phyloP scores from a whole-genome alignment of 2,113 vertebrate genomes.

The Ptyas mucosa region DNA sequence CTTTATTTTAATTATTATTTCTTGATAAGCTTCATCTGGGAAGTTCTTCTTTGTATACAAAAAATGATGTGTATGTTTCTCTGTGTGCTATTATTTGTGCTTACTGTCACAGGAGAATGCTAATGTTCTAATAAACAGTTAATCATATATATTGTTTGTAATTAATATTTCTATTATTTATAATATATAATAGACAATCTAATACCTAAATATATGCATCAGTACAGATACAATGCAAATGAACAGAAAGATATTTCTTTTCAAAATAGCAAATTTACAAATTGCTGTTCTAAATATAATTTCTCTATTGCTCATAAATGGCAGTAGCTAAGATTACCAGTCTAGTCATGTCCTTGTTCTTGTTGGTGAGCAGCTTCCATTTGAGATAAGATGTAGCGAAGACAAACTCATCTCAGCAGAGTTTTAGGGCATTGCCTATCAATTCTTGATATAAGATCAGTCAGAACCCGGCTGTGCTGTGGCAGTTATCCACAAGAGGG shows the following conservation, averaged over 20 bases:
- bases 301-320: constrained; percentile 45
- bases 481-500: constrained; percentile 55
- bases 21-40: neutral
- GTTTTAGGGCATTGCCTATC: constrained; percentile 51
- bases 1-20: neutral
- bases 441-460: constrained; percentile 57
- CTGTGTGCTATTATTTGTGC: neutral
- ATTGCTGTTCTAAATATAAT: constrained; percentile 37
- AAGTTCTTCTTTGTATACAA: neutral
- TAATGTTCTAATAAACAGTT: neutral
- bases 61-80: neutral
- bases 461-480: constrained; percentile 41
- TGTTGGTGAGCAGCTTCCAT: constrained; percentile 59
- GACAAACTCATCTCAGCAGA: constrained; percentile 46
- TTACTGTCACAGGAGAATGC: neutral
- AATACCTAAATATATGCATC: neutral
- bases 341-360: constrained; percentile 44
- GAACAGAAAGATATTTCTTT: neutral
- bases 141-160: neutral
- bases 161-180: neutral
- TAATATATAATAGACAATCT: neutral
- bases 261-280: neutral
- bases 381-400: constrained; percentile 60
- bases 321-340: constrained; percentile 51
- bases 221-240: neutral